phyloP scores from a whole-genome alignment of 2,888 invertebrate genomes.

The Mimas tiliae region DNA sequence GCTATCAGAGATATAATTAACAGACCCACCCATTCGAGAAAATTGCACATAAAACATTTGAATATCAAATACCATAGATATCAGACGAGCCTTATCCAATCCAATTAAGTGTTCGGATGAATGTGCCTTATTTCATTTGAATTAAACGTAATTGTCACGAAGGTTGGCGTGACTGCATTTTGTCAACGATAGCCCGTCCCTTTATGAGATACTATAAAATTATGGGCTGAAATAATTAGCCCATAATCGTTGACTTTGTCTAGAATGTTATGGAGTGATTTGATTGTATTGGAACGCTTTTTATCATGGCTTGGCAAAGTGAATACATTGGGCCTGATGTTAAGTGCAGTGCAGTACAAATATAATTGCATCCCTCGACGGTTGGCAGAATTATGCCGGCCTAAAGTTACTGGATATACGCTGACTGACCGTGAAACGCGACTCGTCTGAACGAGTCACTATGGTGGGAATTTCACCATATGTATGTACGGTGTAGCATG shows the following conservation, averaged over 20 bases:
- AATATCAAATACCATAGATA: constrained; percentile 11
- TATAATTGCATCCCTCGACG: too few species aligned
- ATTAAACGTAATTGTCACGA: constrained; percentile 71
- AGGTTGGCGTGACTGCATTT: constrained; percentile 65
- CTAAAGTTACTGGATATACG: too few species aligned
- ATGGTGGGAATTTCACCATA: too few species aligned
- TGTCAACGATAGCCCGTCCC: constrained; percentile 51
- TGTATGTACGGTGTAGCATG: too few species aligned
- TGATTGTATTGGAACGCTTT: background rate
- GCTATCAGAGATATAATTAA: background rate
- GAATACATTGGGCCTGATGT: too few species aligned
- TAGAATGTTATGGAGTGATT: background rate
- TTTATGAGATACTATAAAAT: constrained; percentile 35
- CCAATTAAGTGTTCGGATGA: constrained; percentile 57
- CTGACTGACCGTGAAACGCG: too few species aligned
- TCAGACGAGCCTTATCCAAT: constrained; percentile 45
- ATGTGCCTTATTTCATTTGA: constrained; percentile 61
- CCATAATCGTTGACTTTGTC: constrained; percentile 13
- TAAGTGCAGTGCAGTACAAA: too few species aligned
- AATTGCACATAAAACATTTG: constrained; percentile 7
- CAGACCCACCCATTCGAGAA: background rate
- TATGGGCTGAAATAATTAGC: constrained; percentile 27
- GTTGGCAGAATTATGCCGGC: too few species aligned
- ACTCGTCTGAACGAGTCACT: too few species aligned
- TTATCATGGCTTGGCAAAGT: too few species aligned